Evolutionary conservation across 2,113 vertebrate genomes (phyloP), one percentile per base, ranked within the genome.

Genomic region (Corythaeola cristata): DNA sequence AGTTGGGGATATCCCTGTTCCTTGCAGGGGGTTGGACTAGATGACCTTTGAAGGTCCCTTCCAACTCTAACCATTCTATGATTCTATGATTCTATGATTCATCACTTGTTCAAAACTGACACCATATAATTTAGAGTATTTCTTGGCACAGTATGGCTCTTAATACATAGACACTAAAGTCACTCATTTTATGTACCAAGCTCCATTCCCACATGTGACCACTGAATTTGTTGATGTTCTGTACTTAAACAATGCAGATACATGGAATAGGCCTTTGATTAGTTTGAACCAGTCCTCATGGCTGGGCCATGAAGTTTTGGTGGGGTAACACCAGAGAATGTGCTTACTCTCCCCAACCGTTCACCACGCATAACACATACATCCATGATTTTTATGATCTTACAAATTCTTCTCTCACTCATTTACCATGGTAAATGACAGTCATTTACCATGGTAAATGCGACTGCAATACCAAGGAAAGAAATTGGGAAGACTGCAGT

Each of bases 401-500:
- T 92, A 49, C 39, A 87, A 60, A 92, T 96, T 93, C 45, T 81
- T 95, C 73, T 67, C 44, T 96, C 24, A 4, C 9, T 90, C 44
- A 80, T 92, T 91, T 96, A 44, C 30, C 15, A 55, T 50, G 60
- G 85, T 74, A 79, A 91, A 86, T 49, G n/a, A 23, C 22, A 77
- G 30, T 59, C 49, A 86, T 93, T 93, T 79, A 44, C 41, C n/a
- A 69, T 66, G 68, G 68, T 69, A 85, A 92, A 79, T 69, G 74
- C 4, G 2, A 67, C 35, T 58, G n/a, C 11, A 83, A 78, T 74
- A 89, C 41, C 39, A 67, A 90, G 35, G 33, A 92, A 91, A 92
- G 59, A 83, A 93, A 90, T 23, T 80, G 35, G 71, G 64, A 91
- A 93, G 41, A 39, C 17, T 71, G 59, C 33, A 92, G 39, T 72